Conservation (phyloP, 1,140 invertebrate genomes). For the Chironomus tepperi region DNA sequence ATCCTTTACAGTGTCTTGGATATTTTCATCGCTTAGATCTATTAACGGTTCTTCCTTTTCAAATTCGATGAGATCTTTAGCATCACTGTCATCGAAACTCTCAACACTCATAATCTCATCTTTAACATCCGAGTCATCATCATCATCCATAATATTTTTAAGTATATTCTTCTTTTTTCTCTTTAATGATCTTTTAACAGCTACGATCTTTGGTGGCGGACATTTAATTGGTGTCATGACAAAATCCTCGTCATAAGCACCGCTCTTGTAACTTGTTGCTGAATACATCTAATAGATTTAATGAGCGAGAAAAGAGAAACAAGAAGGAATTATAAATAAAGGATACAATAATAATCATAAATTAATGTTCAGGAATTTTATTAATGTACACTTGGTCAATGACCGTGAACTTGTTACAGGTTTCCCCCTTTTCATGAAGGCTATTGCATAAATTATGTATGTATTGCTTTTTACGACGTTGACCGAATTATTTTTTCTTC, state of each 20-base stretch:
- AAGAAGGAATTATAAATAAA: neutral
- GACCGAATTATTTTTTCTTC: neutral
- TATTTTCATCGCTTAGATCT: neutral
- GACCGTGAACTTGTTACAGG: slow-evolving; percentile 10
- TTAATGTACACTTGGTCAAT: neutral
- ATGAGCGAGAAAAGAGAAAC: neutral
- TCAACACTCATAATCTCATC: neutral
- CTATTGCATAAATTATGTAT: neutral
- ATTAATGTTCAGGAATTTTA: too few species aligned
- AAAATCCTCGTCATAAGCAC: neutral
- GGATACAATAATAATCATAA: too few species aligned
- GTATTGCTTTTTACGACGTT: neutral
- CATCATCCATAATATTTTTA: slow-evolving; percentile 18
- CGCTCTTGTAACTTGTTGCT: neutral
- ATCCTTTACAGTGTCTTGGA: neutral
- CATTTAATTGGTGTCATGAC: slow-evolving; percentile 11
- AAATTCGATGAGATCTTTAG: neutral
- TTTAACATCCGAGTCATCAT: neutral
- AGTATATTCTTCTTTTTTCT: neutral
- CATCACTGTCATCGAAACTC: neutral
- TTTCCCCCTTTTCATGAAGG: neutral
- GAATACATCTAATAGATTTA: neutral
- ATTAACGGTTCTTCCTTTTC: slow-evolving; percentile 18
- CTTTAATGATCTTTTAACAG: slow-evolving; percentile 18
- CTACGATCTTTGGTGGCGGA: neutral